Evolutionary conservation across 2,888 invertebrate genomes (phyloP).

Genomic region (Apamea epomidion): DNA sequence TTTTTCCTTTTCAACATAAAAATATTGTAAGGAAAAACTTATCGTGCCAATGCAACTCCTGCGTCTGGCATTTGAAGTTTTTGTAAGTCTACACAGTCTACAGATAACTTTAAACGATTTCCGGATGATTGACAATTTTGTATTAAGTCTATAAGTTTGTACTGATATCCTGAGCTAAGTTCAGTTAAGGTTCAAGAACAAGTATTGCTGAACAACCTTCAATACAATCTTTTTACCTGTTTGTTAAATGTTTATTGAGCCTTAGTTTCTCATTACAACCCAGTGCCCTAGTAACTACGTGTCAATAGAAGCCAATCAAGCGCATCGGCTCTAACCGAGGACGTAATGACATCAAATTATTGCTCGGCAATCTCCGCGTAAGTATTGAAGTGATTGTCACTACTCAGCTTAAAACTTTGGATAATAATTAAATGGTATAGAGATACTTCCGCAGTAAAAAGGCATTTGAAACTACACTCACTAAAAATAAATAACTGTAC

Average conservation of each 20-base stretch:
- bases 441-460: slow-evolving; percentile 56
- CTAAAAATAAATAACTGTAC: slow-evolving; percentile 59
- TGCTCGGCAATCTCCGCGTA: slow-evolving; percentile 16
- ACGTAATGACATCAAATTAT: slow-evolving; percentile 65
- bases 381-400: slow-evolving; percentile 48
- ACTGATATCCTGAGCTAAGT: slow-evolving; percentile 9
- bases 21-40: slow-evolving; percentile 41
- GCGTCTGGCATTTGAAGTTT: slow-evolving; percentile 47
- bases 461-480: slow-evolving; percentile 47
- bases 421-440: slow-evolving; percentile 52
- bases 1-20: slow-evolving; percentile 22
- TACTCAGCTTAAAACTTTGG: slow-evolving; percentile 56
- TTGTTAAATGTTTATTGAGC: slow-evolving; percentile 21
- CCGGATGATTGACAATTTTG: slow-evolving; percentile 47
- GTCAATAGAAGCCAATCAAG: slow-evolving; percentile 73
- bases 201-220: neutral
- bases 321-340: slow-evolving; percentile 61
- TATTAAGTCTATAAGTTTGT: slow-evolving; percentile 10
- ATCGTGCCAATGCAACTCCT: slow-evolving; percentile 23
- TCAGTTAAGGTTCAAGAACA: neutral
- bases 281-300: slow-evolving; percentile 69
- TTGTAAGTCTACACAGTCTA: slow-evolving; percentile 15
- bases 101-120: slow-evolving; percentile 59
- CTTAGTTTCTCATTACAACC: slow-evolving; percentile 57
- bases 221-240: slow-evolving; percentile 17